Evolutionary conservation across 2,113 vertebrate species (phyloP).

Genomic region (Hydropotes inermis): DNA sequence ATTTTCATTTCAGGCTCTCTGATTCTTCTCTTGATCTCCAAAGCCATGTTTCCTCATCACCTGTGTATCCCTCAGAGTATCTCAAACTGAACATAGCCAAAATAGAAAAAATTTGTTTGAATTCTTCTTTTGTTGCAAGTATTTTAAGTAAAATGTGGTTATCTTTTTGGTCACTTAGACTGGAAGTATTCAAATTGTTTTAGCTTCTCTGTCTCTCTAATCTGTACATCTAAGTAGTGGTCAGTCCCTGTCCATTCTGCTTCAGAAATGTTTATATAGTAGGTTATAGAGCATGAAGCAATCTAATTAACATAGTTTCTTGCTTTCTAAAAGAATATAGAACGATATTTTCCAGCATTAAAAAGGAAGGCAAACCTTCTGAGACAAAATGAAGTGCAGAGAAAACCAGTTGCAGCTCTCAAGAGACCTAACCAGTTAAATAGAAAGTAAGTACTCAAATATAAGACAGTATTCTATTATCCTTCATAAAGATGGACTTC

Average conservation of each 20-base stretch:
- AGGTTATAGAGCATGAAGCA: not conserved
- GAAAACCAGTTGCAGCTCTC: constrained; percentile 77
- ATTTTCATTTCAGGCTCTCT: not conserved
- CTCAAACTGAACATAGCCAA: not conserved
- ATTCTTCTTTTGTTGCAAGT: not conserved
- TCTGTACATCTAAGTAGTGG: not conserved
- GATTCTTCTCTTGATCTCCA: constrained; percentile 3
- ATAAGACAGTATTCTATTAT: not conserved
- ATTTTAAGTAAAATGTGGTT: constrained; percentile 25
- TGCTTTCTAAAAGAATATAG: constrained; percentile 77
- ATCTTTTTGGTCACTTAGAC: not conserved
- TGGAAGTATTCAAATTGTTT: not conserved
- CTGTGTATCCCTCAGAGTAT: not conserved
- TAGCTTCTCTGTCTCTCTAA: not conserved
- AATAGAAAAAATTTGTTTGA: not conserved
- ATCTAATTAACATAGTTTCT: constrained; percentile 34
- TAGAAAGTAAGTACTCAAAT: constrained; percentile 83
- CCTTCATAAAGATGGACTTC: not conserved
- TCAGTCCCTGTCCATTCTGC: not conserved
- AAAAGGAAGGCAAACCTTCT: constrained; percentile 82
- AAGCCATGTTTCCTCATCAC: not conserved
- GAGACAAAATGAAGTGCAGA: constrained; percentile 85
- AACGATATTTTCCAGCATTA: constrained; percentile 83
- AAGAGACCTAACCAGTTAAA: constrained; percentile 85
- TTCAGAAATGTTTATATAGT: constrained; percentile 24